Evolutionary conservation across 2,888 invertebrate species (phyloP), one percentile per base, ranked within the genome.

Genomic region (Morpho helenor): DNA sequence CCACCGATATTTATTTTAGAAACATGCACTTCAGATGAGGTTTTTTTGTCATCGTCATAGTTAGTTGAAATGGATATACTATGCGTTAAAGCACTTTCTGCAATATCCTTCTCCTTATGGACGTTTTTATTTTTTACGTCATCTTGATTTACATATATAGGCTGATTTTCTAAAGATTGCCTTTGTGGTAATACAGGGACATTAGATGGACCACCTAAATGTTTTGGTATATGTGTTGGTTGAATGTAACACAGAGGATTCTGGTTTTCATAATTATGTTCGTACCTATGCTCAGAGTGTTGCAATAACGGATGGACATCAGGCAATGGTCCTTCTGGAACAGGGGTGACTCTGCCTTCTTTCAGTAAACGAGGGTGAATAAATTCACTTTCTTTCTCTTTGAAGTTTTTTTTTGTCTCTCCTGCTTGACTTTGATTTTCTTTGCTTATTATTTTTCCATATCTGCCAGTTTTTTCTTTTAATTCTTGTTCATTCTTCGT

Each of bases 261-360:
- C 75, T 91, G 84, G 65, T 91, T 87, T 72, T 92, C 91, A 66
- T 92, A 92, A 59, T 92, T 88, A 57, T 92, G 92, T 74, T 96
- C 96, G 73, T 94, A 96, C 60, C 95, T 92, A 75, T 95, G 94
- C 74, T 95, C 95, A 0, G 95, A 95, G 80, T 96, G 95, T 72
- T 96, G 96, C 22, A 95, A 82, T 54, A 95, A 82, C 3, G 95
- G 95, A 82, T 96, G 95, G 52, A 81, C 86, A 69, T 85, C 89
- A 55, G 84, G 91, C 52, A 89, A 71, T 7, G 81, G 91, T 40
- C 76, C 91, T 78, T 79, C 90, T 57, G 80, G 91, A 42, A 89
- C 81, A 4, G 91, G 91, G 46, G 88, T 91, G 0, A 91, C 91
- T 67, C 87, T 90, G 63, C 86, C 91, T 73, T 89, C 91, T 72